Base-by-base conservation (phyloP, 2,797 vertebrate genomes). In the Sardinella longiceps region DNA sequence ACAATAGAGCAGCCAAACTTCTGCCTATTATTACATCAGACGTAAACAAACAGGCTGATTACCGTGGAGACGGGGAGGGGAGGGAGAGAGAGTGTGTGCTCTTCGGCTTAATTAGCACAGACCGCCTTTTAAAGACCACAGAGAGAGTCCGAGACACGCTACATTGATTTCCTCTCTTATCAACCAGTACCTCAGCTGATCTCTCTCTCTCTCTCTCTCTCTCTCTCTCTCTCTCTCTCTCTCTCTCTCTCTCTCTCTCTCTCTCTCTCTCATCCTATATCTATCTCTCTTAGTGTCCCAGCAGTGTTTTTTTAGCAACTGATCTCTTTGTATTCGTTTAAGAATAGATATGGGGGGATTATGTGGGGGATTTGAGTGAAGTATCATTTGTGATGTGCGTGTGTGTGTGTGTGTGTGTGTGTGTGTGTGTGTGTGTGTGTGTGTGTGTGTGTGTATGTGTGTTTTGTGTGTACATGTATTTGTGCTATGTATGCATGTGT, bases 31-130 rank as follows among this genome's bases (percentile, higher is more conserved):
- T 88, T 88, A 88, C 84, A 28, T 51, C 45, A 66, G 84, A 87
- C 80, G 86, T 88, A 90, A 90, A 89, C 87, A 91, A 87, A 88
- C 87, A 85, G 43, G 82, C 81, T 81, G 84, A 86, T 87, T 88
- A 88, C 87, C 86, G 85, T 90, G 86, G 87, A 85, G n/a, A 28
- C 58, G 12, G 1, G 2, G 58, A 25, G 25, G 30, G 60, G 11
- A n/a, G n/a, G 28, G 51, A 53, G 25, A 63, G 25, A 63, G 25
- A 14, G 25, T 12, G 60, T 12, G 25, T 12, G 7, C 58, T 28
- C 50, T 25, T 50, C 28, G 45, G 25, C 85, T 83, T 88, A 86
- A 91, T 87, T 89, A 89, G 82, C 80, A 11, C 25, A 84, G 84
- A 58, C 82, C 63, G 84, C 53, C 53, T 84, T 88, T 74, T 84